phyloP scores from a whole-genome alignment of 2,888 invertebrate species.

The Melanostoma mellinum region DNA sequence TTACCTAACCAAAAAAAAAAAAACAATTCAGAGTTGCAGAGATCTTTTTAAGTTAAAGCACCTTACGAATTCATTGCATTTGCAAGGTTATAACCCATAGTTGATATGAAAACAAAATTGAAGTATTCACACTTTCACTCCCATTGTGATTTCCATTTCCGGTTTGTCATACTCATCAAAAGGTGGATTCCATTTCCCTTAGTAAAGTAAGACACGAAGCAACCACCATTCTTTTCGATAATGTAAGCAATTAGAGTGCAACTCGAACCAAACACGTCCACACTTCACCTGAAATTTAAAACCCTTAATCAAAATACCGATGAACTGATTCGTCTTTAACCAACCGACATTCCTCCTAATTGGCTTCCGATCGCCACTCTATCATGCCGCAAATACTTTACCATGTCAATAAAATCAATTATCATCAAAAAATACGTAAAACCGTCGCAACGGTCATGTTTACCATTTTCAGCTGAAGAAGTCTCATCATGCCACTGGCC shows the following conservation, averaged over 20 bases:
- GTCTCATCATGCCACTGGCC: neutral
- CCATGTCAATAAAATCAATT: slow-evolving; percentile 61
- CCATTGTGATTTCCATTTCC: no score
- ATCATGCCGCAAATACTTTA: slow-evolving; percentile 12
- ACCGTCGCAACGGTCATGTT: slow-evolving; percentile 12
- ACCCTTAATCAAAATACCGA: slow-evolving; percentile 52
- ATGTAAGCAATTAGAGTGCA: slow-evolving; percentile 25
- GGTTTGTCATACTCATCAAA: no score
- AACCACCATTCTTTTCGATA: neutral
- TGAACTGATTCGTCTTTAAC: slow-evolving; percentile 17
- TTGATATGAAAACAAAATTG: no score
- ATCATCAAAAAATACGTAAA: slow-evolving; percentile 41
- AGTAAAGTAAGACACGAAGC: no score
- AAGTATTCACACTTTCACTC: no score
- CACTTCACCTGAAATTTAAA: slow-evolving; percentile 32
- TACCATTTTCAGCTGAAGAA: slow-evolving; percentile 16
- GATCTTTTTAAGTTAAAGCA: no score
- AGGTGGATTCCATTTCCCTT: no score
- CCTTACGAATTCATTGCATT: no score
- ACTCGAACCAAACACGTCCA: neutral
- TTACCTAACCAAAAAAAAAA: no score
- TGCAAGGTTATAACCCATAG: no score
- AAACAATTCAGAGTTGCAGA: no score
- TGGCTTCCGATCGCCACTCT: slow-evolving; percentile 42
- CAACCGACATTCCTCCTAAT: slow-evolving; percentile 66